Conservation (phyloP, 2,113 vertebrate genomes). For the Sceloporus tristichus region DNA sequence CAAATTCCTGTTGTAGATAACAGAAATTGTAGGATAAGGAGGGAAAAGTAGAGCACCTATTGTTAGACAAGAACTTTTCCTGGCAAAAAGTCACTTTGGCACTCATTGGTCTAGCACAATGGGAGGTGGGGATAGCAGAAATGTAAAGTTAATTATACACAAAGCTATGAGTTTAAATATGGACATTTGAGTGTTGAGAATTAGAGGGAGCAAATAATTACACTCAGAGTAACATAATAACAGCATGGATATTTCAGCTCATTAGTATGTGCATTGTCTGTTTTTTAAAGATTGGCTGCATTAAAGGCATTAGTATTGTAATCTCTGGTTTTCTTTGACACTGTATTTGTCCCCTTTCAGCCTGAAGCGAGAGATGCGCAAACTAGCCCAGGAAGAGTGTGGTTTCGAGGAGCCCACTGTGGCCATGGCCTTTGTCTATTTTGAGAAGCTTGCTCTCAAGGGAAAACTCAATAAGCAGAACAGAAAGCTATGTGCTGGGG, state of each 20-base stretch:
- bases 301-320: not conserved
- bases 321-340: constrained; percentile 6
- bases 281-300: not conserved
- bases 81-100: not conserved
- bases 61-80: not conserved
- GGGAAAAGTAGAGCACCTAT: not conserved
- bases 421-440: constrained; percentile 99
- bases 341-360: constrained; percentile 69
- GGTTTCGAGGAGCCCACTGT: constrained; percentile 95
- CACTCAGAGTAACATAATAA: not conserved
- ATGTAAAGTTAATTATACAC: not conserved
- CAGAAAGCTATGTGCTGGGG: constrained; percentile 96
- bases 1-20: not conserved
- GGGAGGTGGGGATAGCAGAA: not conserved
- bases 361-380: constrained; percentile 96
- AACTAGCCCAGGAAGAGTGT: constrained; percentile 94
- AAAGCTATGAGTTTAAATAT: not conserved
- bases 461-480: constrained; percentile 99
- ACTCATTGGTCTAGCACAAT: not conserved
- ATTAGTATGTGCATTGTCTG: not conserved
- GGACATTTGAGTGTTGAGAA: constrained; percentile 10
- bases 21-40: not conserved
- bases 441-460: constrained; percentile 97
- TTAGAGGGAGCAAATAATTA: not conserved
- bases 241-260: not conserved